Conservation (phyloP, 2,113 vertebrate genomes). For the Anthoscopus minutus region DNA sequence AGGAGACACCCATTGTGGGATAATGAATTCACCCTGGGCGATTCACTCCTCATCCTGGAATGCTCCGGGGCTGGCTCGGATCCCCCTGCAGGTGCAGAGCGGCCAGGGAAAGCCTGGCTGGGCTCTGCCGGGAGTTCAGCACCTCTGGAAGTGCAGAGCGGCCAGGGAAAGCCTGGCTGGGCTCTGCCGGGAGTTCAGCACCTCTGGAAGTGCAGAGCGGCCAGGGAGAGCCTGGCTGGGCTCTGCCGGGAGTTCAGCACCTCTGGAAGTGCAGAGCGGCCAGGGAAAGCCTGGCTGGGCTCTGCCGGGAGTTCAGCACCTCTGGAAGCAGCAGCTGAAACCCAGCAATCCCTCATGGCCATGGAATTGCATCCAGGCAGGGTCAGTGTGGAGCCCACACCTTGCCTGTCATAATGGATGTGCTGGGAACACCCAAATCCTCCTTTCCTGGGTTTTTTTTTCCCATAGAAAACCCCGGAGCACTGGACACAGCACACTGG, state of each 20-base stretch:
- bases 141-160: not conserved
- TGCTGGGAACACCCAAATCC: not conserved
- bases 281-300: too few relatives aligned
- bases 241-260: not conserved
- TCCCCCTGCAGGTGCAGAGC: not conserved
- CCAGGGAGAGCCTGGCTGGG: not conserved
- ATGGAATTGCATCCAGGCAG: not conserved
- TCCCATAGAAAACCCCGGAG: not conserved
- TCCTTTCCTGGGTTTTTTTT: not conserved
- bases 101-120: fast-evolving
- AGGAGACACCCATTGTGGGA: too few relatives aligned
- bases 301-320: too few relatives aligned
- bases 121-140: not conserved
- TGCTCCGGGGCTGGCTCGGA: not conserved
- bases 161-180: too few relatives aligned
- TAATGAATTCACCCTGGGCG: not conserved
- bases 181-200: too few relatives aligned
- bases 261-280: not conserved
- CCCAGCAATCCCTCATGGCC: not conserved
- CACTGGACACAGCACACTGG: fast-evolving
- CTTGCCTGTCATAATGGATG: not conserved
- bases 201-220: not conserved
- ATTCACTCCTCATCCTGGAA: not conserved
- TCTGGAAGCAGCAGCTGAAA: not conserved
- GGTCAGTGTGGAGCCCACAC: fast-evolving